Evolutionary conservation across 30 jellyfish, hydroid and myxozoan species (phyloP).

Genomic region (Turritopsis rubra): DNA sequence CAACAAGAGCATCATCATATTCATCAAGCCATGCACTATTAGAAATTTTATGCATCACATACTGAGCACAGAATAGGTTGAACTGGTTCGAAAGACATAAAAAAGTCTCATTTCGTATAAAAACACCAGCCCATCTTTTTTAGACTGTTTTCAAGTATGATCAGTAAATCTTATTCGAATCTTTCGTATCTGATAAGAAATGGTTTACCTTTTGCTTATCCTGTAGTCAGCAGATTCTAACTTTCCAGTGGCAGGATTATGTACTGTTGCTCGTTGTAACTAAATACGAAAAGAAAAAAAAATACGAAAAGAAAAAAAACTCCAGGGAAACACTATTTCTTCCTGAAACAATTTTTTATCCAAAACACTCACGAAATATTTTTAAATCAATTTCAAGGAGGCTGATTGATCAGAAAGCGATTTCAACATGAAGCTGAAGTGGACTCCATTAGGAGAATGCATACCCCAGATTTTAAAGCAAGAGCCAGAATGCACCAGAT

Average conservation of each 20-base stretch:
- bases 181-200: neutral
- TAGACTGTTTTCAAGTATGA: too few relatives aligned
- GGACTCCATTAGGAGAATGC: too few relatives aligned
- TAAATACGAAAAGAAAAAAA: slow-evolving; percentile 1
- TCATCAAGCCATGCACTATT: slow-evolving; percentile 87
- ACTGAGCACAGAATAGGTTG: neutral
- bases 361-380: too few relatives aligned
- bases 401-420: too few relatives aligned
- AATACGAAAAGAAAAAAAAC: neutral
- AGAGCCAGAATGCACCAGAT: too few relatives aligned
- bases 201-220: slow-evolving; percentile 78
- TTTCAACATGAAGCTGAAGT: too few relatives aligned
- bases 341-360: too few relatives aligned
- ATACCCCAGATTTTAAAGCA: too few relatives aligned
- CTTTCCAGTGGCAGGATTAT: slow-evolving; percentile 75
- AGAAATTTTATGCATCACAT: neutral
- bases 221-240: slow-evolving; percentile 75
- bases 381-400: too few relatives aligned
- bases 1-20: slow-evolving; percentile 43
- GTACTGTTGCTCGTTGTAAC: slow-evolving; percentile 91
- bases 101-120: neutral
- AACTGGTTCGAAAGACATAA: too few relatives aligned
- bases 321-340: too few relatives aligned
- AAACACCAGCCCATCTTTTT: neutral
- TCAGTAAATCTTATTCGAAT: neutral